These are phyloP conservation scores for Pyralis farinalis DNA, from an alignment of 2,888 invertebrate species.

Conservation along the genomic window DNA sequence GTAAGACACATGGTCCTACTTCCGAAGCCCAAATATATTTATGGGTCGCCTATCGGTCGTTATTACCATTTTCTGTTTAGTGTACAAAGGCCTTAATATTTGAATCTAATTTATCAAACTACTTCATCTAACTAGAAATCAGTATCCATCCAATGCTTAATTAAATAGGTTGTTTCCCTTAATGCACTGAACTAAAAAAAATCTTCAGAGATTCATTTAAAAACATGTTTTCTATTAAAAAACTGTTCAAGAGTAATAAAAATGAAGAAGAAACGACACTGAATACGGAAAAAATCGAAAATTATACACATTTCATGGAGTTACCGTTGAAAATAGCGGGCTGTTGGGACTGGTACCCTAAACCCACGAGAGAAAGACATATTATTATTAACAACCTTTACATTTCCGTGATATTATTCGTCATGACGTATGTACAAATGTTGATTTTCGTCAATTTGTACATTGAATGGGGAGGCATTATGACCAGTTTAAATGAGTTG, in stretches of 20 bases:
- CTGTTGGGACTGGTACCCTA: constrained; percentile 60
- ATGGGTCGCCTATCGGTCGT: too few relatives aligned
- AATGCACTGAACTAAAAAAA: too few relatives aligned
- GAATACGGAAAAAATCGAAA: constrained; percentile 25
- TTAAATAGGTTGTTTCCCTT: too few relatives aligned
- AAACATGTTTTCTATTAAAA: neutral
- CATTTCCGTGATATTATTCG: constrained; percentile 45
- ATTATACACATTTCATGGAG: constrained; percentile 48
- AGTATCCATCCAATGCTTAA: too few relatives aligned
- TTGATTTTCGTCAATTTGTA: constrained; percentile 46
- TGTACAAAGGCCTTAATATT: too few relatives aligned
- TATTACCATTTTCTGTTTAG: too few relatives aligned
- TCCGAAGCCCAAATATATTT: too few relatives aligned
- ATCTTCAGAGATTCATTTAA: too few relatives aligned
- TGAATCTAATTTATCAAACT: too few relatives aligned
- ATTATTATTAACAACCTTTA: constrained; percentile 49
- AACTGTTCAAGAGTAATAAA: neutral
- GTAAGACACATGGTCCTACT: too few relatives aligned
- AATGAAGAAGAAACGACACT: constrained; percentile 16
- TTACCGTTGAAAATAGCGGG: constrained; percentile 51
- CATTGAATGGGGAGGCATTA: constrained; percentile 52
- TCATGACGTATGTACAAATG: constrained; percentile 32
- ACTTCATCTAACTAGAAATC: too few relatives aligned
- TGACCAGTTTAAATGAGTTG: constrained; percentile 52
- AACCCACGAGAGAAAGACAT: constrained; percentile 28